Conservation (phyloP, 2,888 invertebrate genomes). For the Proisotoma minuta region DNA sequence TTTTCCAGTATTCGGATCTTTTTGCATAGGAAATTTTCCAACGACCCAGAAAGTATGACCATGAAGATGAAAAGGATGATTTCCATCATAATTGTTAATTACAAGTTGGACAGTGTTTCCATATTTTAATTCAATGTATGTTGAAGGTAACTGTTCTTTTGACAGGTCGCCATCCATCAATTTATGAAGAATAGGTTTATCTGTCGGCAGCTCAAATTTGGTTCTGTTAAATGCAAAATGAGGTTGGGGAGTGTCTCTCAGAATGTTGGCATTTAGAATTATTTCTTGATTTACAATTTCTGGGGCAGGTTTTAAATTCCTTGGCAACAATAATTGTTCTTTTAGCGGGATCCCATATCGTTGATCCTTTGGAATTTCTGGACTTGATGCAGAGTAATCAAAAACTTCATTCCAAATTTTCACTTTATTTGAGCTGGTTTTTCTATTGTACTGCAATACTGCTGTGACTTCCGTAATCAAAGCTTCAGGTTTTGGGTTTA, state of each 20-base stretch:
- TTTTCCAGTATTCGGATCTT: constrained; percentile 14
- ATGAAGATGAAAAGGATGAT: constrained; percentile 45
- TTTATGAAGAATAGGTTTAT: constrained; percentile 29
- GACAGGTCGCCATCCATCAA: constrained; percentile 20
- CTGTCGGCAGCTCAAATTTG: constrained; percentile 8
- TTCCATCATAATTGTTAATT: constrained; percentile 27
- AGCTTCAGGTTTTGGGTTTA: constrained; percentile 34
- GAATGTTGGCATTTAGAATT: constrained; percentile 16
- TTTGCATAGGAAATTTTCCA: constrained; percentile 17
- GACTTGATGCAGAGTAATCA: neutral
- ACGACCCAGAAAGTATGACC: constrained; percentile 38
- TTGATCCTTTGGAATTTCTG: neutral
- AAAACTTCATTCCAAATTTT: neutral
- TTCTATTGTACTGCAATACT: constrained; percentile 21
- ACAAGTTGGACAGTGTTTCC: constrained; percentile 34
- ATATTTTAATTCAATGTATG: constrained; percentile 11
- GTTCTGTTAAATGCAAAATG: constrained; percentile 28
- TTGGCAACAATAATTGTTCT: constrained; percentile 22
- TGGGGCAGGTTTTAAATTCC: constrained; percentile 30
- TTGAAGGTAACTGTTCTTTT: neutral
- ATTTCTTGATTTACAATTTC: constrained; percentile 24
- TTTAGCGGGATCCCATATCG: neutral
- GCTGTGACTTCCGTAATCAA: constrained; percentile 28
- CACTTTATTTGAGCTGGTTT: neutral
- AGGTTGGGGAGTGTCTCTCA: constrained; percentile 21